phyloP scores from a whole-genome alignment of 2,113 vertebrate species.

The Notarius quadriscutis region DNA sequence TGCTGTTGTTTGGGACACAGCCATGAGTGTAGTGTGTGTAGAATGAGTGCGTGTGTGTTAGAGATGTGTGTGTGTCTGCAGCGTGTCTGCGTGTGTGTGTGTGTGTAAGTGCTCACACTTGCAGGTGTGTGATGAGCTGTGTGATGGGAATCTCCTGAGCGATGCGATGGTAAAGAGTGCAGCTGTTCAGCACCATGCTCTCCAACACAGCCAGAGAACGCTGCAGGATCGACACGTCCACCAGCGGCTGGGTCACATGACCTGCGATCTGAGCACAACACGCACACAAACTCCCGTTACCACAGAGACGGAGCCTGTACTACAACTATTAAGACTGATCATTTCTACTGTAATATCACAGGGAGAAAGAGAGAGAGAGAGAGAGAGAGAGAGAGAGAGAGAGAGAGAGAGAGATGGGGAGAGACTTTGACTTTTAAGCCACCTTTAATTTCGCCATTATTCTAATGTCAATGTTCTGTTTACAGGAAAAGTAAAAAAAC shows the following conservation, averaged over 20 bases:
- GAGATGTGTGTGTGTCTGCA: neutral
- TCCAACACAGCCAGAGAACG: slow-evolving; percentile 95
- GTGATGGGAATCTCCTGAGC: slow-evolving; percentile 96
- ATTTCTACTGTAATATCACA: neutral
- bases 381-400: too few relatives aligned
- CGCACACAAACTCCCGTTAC: neutral
- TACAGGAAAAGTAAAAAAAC: too few relatives aligned
- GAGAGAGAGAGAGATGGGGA: too few relatives aligned
- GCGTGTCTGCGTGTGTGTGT: slow-evolving; percentile 65
- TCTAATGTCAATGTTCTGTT: too few relatives aligned
- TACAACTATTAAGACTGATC: neutral
- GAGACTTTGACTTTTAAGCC: too few relatives aligned
- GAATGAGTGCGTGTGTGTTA: slow-evolving; percentile 32
- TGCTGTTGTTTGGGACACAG: neutral
- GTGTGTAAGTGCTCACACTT: slow-evolving; percentile 93
- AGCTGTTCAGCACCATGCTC: slow-evolving; percentile 98
- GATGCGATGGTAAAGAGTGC: slow-evolving; percentile 94
- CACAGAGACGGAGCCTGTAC: neutral
- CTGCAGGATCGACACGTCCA: slow-evolving; percentile 96
- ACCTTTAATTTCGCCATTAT: too few relatives aligned
- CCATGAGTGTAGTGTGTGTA: neutral
- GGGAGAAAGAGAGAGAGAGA: neutral
- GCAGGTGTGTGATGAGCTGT: slow-evolving; percentile 97
- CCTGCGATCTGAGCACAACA: slow-evolving; percentile 83
- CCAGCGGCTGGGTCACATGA: slow-evolving; percentile 94